A percentile compares a stretch with the other conserved stretches of the same genome.
These are phyloP conservation scores for Naja naja DNA, from an alignment of 2,113 vertebrate genomes.

Conservation along the genomic window DNA sequence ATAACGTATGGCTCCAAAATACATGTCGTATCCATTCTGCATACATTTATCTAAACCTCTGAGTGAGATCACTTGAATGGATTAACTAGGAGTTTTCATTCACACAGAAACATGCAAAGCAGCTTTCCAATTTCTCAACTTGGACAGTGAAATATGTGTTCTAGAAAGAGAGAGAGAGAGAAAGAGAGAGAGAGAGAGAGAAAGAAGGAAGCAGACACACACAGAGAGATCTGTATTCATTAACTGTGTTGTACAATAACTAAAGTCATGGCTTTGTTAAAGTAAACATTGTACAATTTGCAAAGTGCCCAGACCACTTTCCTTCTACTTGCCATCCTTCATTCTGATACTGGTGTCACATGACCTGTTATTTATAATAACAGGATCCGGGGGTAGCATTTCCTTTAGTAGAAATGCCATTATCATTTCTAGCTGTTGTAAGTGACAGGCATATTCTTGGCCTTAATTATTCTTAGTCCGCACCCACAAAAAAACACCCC, in stretches of 20 bases:
- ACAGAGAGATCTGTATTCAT: background rate
- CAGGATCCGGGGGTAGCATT: background rate
- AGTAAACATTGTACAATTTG: background rate
- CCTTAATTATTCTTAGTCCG: background rate
- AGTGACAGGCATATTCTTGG: background rate
- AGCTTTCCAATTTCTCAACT: background rate
- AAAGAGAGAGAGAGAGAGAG: no score
- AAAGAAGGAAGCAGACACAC: background rate
- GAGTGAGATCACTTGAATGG: constrained; percentile 1
- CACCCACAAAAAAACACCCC: background rate
- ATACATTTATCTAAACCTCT: constrained; percentile 15
- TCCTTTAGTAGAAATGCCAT: background rate
- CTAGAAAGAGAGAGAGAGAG: accelerated
- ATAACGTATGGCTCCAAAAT: constrained; percentile 26
- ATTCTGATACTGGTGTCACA: background rate
- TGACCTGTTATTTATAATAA: background rate
- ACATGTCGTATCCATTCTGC: background rate
- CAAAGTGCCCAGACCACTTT: background rate
- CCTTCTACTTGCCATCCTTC: background rate
- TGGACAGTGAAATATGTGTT: background rate
- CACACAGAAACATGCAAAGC: background rate
- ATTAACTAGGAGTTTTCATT: constrained; percentile 39
- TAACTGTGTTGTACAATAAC: background rate
- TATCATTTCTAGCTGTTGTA: background rate
- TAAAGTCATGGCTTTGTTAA: background rate